Base-by-base conservation (phyloP, 2,797 vertebrate species). In the Urophycis tenuis region DNA sequence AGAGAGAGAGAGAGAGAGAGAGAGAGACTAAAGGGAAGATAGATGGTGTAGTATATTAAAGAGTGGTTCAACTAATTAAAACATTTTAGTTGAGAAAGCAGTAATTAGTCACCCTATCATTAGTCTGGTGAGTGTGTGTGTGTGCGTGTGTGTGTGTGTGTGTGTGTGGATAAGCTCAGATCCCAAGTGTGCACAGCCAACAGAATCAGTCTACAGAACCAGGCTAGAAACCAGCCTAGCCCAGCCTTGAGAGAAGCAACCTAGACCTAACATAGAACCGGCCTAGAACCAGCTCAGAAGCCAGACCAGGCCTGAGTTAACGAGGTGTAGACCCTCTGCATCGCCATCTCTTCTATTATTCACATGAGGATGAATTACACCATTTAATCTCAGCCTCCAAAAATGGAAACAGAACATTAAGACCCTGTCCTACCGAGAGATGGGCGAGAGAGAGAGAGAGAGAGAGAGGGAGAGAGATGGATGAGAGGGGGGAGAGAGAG, bases 81-180 rank as follows among this genome's bases (percentile, higher is more conserved):
- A 22, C 17, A 22, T 22, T 22, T 33, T 9, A n/a, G 71, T 35
- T 72, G 5, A n/a, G 71, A 33, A 71, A 60, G 53, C 53, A n/a
- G 25, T 70, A 32, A 70, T 70, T 70, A 70, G 25, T 70, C 25
- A 30, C 30, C 67, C 67, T 32, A 30, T 32, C 67, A 32, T 70
- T 70, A 70, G 30, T 30, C 67, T 70, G 64, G 25, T 69, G 64
- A 29, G 64, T 69, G 64, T 69, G 25, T 29, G 64, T 69, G 67
- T 70, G 67, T 70, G 67, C 15, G 67, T 70, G 67, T 70, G 67
- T 70, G 67, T 70, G 67, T 29, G 64, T 69, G 64, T 69, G 64
- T 69, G 25, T 69, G 64, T 69, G 64, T 69, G 64, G 67, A 7
- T 7, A 25, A 30, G 7, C 60, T 67, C 22, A 2, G 60, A 67